Evolutionary conservation across 1,140 invertebrate species (phyloP).

Genomic region (Danaus melanippus): DNA sequence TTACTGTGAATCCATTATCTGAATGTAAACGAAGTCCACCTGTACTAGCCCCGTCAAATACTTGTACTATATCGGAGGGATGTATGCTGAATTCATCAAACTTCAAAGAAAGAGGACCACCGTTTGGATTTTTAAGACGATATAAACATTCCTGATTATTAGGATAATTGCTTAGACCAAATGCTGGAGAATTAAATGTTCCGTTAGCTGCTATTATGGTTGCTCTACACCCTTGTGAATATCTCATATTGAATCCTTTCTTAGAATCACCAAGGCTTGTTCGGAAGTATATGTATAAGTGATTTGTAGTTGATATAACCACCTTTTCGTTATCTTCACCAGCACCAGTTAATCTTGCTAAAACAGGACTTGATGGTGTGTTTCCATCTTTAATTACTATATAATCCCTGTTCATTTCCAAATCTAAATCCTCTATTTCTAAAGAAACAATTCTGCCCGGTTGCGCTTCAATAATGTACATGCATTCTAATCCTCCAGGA

Average conservation of each 20-base stretch:
- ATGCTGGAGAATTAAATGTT: slow-evolving; percentile 90
- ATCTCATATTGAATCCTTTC: slow-evolving; percentile 92
- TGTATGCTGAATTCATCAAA: slow-evolving; percentile 91
- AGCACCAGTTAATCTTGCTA: slow-evolving; percentile 87
- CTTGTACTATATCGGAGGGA: slow-evolving; percentile 89
- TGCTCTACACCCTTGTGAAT: slow-evolving; percentile 89
- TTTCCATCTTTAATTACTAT: slow-evolving; percentile 92
- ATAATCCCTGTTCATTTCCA: slow-evolving; percentile 89
- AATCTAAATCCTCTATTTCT: slow-evolving; percentile 91
- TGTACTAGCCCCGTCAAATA: slow-evolving; percentile 90
- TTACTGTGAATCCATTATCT: slow-evolving; percentile 88
- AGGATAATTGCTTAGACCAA: slow-evolving; percentile 86
- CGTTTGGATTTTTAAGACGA: slow-evolving; percentile 86
- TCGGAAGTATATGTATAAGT: slow-evolving; percentile 93
- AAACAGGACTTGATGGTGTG: slow-evolving; percentile 85
- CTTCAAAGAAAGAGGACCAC: slow-evolving; percentile 88
- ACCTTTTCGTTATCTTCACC: slow-evolving; percentile 85
- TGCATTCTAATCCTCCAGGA: slow-evolving; percentile 94
- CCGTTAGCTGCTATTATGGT: slow-evolving; percentile 86
- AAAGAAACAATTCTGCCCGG: slow-evolving; percentile 89
- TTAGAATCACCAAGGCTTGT: slow-evolving; percentile 90
- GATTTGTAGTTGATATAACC: slow-evolving; percentile 91
- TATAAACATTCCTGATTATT: slow-evolving; percentile 94
- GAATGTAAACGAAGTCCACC: slow-evolving; percentile 90
- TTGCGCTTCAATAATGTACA: slow-evolving; percentile 92